Evolutionary conservation across 2,113 vertebrate species (phyloP).

Genomic region (Puntigrus tetrazona): DNA sequence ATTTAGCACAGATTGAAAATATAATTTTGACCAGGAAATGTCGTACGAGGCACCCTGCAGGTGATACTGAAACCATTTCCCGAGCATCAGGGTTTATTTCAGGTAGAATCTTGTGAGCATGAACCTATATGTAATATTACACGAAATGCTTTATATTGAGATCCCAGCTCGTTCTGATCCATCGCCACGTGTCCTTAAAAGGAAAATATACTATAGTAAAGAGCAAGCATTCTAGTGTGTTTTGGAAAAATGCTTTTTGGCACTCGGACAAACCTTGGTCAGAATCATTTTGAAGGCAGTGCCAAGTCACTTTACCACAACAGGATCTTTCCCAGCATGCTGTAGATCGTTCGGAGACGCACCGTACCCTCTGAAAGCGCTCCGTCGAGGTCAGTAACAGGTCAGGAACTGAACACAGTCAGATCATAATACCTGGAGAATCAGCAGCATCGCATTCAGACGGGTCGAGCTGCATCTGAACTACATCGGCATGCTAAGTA

Average conservation of each 20-base stretch:
- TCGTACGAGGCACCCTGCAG: not conserved
- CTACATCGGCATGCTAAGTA: not conserved
- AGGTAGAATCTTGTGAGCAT: not conserved
- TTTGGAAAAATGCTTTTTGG: conserved; percentile 41
- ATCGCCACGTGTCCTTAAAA: not conserved
- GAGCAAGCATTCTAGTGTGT: not conserved
- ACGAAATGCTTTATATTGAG: not conserved
- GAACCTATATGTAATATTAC: not conserved
- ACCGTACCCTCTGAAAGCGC: conserved; percentile 60
- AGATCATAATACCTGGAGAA: not conserved
- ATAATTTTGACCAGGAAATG: not conserved
- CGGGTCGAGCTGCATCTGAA: not conserved
- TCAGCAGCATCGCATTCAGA: not conserved
- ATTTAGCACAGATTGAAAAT: not conserved
- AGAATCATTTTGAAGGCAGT: conserved; percentile 61
- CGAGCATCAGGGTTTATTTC: not conserved
- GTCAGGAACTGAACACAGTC: not conserved
- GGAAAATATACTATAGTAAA: not conserved
- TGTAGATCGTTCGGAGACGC: conserved; percentile 60
- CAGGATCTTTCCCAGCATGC: conserved; percentile 63
- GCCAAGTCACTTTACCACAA: conserved; percentile 69
- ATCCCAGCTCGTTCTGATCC: not conserved
- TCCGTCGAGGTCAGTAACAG: conserved; percentile 25
- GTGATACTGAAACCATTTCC: conserved; percentile 41
- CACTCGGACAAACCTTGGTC: conserved; percentile 62